These are phyloP conservation scores for Synergus itoensis DNA, from an alignment of 2,888 invertebrate species.

Conservation along the genomic window DNA sequence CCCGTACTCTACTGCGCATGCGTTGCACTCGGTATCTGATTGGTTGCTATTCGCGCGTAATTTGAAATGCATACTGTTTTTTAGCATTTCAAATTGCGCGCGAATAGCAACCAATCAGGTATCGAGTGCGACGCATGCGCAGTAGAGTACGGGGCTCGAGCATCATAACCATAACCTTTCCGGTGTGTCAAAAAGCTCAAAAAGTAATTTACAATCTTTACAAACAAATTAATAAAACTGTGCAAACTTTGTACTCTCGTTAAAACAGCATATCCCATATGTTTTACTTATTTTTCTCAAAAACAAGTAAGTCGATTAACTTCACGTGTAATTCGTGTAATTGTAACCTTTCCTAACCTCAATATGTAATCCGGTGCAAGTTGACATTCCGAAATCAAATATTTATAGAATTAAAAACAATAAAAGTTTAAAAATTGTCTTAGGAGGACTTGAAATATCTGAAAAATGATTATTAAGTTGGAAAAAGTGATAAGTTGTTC, in stretches of 20 bases:
- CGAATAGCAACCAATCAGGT: no score
- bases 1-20: no score
- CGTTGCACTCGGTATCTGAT: no score
- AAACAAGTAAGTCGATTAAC: background rate
- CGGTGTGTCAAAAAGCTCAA: background rate
- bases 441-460: background rate
- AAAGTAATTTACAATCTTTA: background rate
- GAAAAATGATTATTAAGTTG: constrained; percentile 72
- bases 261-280: background rate
- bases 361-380: background rate
- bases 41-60: no score
- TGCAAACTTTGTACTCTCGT: background rate
- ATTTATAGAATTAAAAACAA: background rate
- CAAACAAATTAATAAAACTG: background rate
- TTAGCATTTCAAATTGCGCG: no score
- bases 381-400: background rate
- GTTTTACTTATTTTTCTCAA: background rate
- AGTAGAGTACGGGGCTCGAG: no score
- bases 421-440: background rate
- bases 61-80: no score
- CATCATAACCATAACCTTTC: background rate
- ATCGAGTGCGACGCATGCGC: no score
- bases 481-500: constrained; percentile 70
- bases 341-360: background rate
- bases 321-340: background rate